Percentiles rank a stretch among this genome's conserved stretches.
Conservation (phyloP, 2,888 invertebrate species). For the Cataglyphis albicans region DNA sequence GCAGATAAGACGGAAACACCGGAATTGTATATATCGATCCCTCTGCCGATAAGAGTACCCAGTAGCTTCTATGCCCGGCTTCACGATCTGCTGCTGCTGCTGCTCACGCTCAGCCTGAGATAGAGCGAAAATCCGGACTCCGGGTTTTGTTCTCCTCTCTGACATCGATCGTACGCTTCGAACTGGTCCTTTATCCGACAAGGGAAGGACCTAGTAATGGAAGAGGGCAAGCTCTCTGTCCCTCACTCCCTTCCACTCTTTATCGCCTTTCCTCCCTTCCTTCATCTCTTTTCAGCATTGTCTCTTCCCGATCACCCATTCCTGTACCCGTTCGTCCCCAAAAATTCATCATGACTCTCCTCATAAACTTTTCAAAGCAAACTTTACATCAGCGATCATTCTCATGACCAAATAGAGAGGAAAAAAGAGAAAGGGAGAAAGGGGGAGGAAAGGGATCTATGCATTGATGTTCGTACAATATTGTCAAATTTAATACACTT, state of each 20-base stretch:
- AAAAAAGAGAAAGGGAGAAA: background rate
- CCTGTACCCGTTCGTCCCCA: conserved; percentile 21
- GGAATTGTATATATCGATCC: conserved; percentile 74
- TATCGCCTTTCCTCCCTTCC: background rate
- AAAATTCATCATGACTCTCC: conserved; percentile 66
- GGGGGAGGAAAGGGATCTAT: background rate
- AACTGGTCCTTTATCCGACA: conserved; percentile 63
- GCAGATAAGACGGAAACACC: conserved; percentile 76
- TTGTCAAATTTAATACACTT: background rate
- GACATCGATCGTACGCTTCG: conserved; percentile 68
- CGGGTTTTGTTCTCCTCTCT: conserved; percentile 69
- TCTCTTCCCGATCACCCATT: conserved; percentile 48
- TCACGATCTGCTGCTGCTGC: conserved; percentile 67
- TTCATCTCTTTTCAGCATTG: conserved; percentile 33
- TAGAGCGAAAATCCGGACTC: conserved; percentile 39
- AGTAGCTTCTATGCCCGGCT: conserved; percentile 62
- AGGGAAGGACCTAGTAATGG: conserved; percentile 73
- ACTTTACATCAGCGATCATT: conserved; percentile 50
- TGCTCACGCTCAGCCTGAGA: conserved; percentile 59
- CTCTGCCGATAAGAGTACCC: conserved; percentile 70
- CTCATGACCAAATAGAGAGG: conserved; percentile 1
- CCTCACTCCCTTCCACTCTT: background rate
- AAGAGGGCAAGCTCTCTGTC: conserved; percentile 55
- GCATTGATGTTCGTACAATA: background rate
- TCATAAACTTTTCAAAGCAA: conserved; percentile 63